Conservation (phyloP, 1,140 invertebrate species). For the Calosoma granatense region DNA sequence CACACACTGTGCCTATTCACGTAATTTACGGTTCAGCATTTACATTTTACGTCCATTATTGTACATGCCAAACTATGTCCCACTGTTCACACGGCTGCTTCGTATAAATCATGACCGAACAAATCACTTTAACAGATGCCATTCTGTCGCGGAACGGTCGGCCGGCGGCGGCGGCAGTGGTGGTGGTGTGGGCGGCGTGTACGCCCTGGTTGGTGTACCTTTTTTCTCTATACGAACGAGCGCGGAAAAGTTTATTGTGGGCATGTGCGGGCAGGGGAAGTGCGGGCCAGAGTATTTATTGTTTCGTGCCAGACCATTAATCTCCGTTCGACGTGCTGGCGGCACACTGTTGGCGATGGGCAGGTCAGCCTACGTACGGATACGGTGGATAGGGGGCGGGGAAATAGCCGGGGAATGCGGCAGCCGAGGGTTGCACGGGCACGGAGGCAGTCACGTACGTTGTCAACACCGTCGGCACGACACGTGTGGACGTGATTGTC, state of each 20-base stretch:
- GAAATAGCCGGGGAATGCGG: slow-evolving; percentile 59
- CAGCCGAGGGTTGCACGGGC: slow-evolving; percentile 56
- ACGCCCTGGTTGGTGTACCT: too few species aligned
- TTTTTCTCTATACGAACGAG: background rate
- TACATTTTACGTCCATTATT: slow-evolving; percentile 9
- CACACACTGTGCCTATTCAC: slow-evolving; percentile 4
- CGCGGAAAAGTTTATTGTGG: slow-evolving; percentile 6
- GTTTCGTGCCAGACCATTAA: slow-evolving; percentile 3
- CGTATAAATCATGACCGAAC: slow-evolving; percentile 4
- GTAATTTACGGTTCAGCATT: slow-evolving; percentile 6
- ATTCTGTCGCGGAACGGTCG: background rate
- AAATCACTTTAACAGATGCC: slow-evolving; percentile 9
- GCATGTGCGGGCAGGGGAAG: background rate
- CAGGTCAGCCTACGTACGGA: slow-evolving; percentile 44
- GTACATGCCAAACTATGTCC: slow-evolving; percentile 1
- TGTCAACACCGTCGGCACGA: slow-evolving; percentile 72
- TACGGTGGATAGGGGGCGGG: slow-evolving; percentile 63
- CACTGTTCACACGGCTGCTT: background rate
- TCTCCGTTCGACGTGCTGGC: background rate
- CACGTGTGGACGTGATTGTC: slow-evolving; percentile 71
- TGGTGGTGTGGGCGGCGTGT: too few species aligned
- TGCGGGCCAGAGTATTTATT: background rate
- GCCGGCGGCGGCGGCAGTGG: too few species aligned
- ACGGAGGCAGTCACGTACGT: slow-evolving; percentile 70
- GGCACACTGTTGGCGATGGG: too few species aligned